A percentile compares a stretch with the other conserved stretches of the same genome.
Evolutionary conservation across 2,888 invertebrate species (phyloP).

Genomic region (Cartodere bifasciata): DNA sequence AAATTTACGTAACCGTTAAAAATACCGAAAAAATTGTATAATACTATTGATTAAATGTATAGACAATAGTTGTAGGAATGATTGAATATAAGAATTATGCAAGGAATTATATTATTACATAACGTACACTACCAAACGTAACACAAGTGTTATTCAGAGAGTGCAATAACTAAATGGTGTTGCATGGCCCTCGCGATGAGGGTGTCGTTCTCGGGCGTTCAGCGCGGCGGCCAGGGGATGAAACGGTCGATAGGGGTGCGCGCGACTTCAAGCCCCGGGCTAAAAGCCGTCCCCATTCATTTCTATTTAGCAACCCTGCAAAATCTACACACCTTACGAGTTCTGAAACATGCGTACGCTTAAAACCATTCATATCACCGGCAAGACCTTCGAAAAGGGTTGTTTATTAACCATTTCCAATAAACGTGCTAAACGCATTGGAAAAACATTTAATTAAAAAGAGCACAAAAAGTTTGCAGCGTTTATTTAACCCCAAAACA

Average conservation of each 20-base stretch:
- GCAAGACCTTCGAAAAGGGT: too few relatives aligned
- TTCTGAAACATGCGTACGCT: too few relatives aligned
- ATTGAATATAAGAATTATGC: slow-evolving; percentile 39
- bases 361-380: too few relatives aligned
- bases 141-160: slow-evolving; percentile 49
- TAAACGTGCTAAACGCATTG: too few relatives aligned
- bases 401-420: too few relatives aligned
- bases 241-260: slow-evolving; percentile 35
- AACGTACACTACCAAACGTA: slow-evolving; percentile 48
- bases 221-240: slow-evolving; percentile 36
- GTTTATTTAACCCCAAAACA: too few relatives aligned
- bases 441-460: too few relatives aligned
- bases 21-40: slow-evolving; percentile 33
- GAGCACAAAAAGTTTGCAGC: too few relatives aligned
- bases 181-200: slow-evolving; percentile 36
- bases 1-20: slow-evolving; percentile 31
- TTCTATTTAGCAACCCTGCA: too few relatives aligned
- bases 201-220: too few relatives aligned
- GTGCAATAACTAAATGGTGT: slow-evolving; percentile 50
- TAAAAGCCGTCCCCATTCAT: slow-evolving; percentile 22
- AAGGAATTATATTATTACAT: slow-evolving; percentile 41
- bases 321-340: too few relatives aligned
- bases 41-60: slow-evolving; percentile 37
- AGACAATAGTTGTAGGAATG: slow-evolving; percentile 38
- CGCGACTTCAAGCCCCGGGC: slow-evolving; percentile 28